These are phyloP conservation scores for Dipodomys spectabilis DNA, from an alignment of 2,113 vertebrate species.

Conservation along the genomic window DNA sequence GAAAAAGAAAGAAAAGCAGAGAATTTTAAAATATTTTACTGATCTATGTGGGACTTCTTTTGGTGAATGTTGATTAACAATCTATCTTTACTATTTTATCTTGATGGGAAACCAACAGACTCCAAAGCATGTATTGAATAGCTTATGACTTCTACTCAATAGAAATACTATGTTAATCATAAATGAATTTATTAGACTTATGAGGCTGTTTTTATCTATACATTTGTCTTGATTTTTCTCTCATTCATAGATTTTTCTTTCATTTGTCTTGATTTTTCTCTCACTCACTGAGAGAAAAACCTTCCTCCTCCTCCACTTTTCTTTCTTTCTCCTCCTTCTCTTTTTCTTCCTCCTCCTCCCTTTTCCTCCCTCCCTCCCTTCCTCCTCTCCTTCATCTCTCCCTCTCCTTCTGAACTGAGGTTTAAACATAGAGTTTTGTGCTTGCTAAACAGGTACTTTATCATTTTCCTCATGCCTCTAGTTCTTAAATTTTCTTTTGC, in stretches of 20 bases:
- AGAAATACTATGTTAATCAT: constrained; percentile 17
- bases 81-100: background rate
- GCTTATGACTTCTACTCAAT: background rate
- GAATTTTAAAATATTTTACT: constrained; percentile 34
- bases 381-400: too few relatives aligned
- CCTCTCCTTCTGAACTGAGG: too few relatives aligned
- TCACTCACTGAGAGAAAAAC: too few relatives aligned
- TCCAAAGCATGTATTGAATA: background rate
- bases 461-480: background rate
- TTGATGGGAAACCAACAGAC: background rate
- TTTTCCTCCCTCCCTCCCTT: too few relatives aligned
- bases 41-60: constrained; percentile 3
- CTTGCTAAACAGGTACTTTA: too few relatives aligned
- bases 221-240: constrained; percentile 7
- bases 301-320: too few relatives aligned
- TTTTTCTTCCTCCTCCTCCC: too few relatives aligned
- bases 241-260: background rate
- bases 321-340: too few relatives aligned
- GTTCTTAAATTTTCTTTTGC: constrained; percentile 38
- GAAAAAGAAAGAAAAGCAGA: background rate
- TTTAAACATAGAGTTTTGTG: too few relatives aligned
- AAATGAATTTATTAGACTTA: background rate
- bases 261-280: background rate
- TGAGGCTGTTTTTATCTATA: background rate
- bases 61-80: background rate